A percentile compares a stretch with the other conserved stretches of the same genome.
phyloP scores from a whole-genome alignment of 1,140 invertebrate species.

The Leptestheria dahalacensis region DNA sequence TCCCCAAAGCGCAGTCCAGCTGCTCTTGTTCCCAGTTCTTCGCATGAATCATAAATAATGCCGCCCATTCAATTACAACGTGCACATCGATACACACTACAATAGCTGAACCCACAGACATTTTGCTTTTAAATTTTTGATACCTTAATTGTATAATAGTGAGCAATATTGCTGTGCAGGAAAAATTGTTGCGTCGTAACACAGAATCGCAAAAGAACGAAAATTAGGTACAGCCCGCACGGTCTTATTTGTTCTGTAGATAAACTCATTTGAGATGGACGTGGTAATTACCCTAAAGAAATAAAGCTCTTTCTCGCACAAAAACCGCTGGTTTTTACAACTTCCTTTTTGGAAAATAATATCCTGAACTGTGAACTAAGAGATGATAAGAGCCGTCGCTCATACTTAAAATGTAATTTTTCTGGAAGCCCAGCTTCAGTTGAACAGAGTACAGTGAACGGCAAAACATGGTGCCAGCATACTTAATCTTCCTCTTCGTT shows the following conservation, averaged over 20 bases:
- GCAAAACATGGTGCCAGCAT: neutral
- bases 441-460: neutral
- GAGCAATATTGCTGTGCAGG: too few relatives aligned
- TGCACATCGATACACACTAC: neutral
- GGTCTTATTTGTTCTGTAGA: too few relatives aligned
- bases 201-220: too few relatives aligned
- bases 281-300: neutral
- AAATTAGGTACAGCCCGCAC: too few relatives aligned
- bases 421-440: neutral
- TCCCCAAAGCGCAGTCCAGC: neutral
- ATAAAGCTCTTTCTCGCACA: neutral
- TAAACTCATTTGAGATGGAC: neutral
- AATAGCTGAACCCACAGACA: too few relatives aligned
- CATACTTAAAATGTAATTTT: neutral
- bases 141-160: neutral
- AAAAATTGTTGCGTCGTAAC: too few relatives aligned
- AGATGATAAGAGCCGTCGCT: neutral
- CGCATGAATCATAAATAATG: neutral
- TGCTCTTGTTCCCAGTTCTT: neutral
- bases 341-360: neutral
- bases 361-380: neutral
- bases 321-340: neutral
- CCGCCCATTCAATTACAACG: neutral
- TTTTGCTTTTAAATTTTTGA: neutral
- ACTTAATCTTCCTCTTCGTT: neutral